Conservation (phyloP, 2,113 vertebrate genomes). For the Proterorhinus semilunaris region DNA sequence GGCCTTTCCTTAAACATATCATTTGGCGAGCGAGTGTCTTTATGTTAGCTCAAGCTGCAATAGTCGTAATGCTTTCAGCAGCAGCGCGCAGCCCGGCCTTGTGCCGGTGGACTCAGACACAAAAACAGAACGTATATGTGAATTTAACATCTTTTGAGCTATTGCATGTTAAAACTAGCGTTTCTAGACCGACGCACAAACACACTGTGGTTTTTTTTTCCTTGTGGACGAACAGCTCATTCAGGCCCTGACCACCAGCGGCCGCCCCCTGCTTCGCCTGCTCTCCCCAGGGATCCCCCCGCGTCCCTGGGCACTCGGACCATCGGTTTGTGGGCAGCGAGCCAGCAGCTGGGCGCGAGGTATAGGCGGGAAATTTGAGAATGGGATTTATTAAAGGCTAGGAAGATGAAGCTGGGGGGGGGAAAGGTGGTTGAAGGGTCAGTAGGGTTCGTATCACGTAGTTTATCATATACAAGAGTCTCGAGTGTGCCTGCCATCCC, state of each 20-base stretch:
- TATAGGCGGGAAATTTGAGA: constrained; percentile 47
- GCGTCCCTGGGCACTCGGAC: constrained; percentile 51
- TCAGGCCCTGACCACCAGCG: constrained; percentile 50
- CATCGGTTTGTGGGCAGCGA: constrained; percentile 39
- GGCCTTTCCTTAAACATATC: constrained; percentile 41
- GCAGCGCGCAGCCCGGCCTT: constrained; percentile 17
- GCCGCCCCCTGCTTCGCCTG: constrained; percentile 19
- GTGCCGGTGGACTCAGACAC: constrained; percentile 38
- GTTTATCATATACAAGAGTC: constrained; percentile 70
- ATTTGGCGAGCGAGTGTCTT: constrained; percentile 44
- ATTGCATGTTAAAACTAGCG: constrained; percentile 41
- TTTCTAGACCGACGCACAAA: constrained; percentile 53
- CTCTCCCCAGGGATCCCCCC: constrained; percentile 44
- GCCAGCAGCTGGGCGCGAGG: constrained; percentile 47
- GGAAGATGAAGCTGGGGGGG: constrained; percentile 23
- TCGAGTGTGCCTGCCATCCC: constrained; percentile 54
- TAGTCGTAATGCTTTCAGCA: constrained; percentile 49
- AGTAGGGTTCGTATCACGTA: constrained; percentile 62
- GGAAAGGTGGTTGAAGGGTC: constrained; percentile 32
- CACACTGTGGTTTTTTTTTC: constrained; percentile 64
- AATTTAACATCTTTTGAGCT: constrained; percentile 19
- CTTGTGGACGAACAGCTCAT: constrained; percentile 57
- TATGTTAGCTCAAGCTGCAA: constrained; percentile 32
- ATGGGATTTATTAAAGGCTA: constrained; percentile 43
- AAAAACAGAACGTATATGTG: constrained; percentile 8